Conservation (phyloP, 2,797 vertebrate species). For the Limosa lapponica region DNA sequence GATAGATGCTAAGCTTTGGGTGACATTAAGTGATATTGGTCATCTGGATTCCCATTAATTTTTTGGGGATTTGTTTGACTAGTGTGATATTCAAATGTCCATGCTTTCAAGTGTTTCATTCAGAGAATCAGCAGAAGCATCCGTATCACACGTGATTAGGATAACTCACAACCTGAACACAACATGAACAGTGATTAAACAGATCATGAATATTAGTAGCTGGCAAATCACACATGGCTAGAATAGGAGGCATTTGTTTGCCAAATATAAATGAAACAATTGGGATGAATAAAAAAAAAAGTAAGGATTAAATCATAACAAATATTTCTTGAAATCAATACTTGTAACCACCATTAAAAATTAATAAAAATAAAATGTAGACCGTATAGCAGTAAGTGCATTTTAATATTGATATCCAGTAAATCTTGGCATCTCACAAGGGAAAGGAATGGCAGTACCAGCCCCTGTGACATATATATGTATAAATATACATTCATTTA, state of each 20-base stretch:
- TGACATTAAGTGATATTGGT: not conserved
- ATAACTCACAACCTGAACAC: not conserved
- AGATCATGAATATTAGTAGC: not conserved
- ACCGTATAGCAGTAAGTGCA: not conserved
- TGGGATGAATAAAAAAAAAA: not conserved
- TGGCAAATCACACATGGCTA: not conserved
- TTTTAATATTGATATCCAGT: not conserved
- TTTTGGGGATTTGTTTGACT: not conserved
- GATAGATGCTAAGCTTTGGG: not conserved
- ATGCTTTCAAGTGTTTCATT: not conserved
- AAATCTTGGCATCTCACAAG: not conserved
- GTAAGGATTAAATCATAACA: not conserved
- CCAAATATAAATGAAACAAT: not conserved
- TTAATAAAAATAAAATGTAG: not conserved
- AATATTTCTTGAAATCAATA: not conserved
- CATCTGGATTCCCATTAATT: not conserved
- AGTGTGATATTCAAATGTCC: not conserved
- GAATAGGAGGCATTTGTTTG: not conserved
- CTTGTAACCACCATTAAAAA: not conserved
- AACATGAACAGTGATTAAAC: not conserved
- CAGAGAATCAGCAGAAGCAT: not conserved
- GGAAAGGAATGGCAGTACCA: not conserved
- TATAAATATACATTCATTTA: not conserved
- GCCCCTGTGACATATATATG: not conserved
- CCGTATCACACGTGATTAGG: not conserved